phyloP scores from a whole-genome alignment of 2,797 vertebrate genomes.

The Sternarchorhynchus goeldii region DNA sequence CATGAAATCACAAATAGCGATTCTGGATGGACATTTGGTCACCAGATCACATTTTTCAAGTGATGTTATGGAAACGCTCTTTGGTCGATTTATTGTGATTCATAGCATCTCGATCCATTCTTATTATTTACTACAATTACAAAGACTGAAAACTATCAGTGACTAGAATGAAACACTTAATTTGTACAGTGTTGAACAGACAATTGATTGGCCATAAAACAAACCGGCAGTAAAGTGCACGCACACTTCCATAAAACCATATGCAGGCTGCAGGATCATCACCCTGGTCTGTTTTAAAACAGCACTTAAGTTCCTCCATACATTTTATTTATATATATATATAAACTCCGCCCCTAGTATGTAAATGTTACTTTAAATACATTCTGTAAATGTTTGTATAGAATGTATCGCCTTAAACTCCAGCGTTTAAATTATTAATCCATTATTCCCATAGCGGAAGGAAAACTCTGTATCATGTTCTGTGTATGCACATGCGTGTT shows the following conservation, averaged over 20 bases:
- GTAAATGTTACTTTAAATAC: too few species aligned
- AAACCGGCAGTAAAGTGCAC: background rate
- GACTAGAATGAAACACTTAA: background rate
- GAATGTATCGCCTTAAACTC: background rate
- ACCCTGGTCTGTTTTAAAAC: background rate
- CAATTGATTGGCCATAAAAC: background rate
- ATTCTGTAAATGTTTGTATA: slow-evolving; percentile 5
- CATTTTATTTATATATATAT: too few species aligned
- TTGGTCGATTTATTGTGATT: background rate
- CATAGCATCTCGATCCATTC: background rate
- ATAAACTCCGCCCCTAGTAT: too few species aligned
- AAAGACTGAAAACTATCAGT: background rate
- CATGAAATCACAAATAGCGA: background rate
- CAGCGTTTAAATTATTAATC: background rate
- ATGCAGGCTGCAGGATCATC: background rate
- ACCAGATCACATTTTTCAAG: background rate
- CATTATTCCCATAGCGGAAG: background rate
- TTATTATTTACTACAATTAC: too few species aligned
- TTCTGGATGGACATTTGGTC: background rate
- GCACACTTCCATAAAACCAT: background rate
- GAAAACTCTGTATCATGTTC: background rate
- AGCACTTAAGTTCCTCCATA: too few species aligned
- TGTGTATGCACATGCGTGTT: background rate
- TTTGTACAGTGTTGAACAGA: background rate
- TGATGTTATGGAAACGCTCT: background rate